Conservation (phyloP, 2,797 vertebrate species). For the Falco naumanni region DNA sequence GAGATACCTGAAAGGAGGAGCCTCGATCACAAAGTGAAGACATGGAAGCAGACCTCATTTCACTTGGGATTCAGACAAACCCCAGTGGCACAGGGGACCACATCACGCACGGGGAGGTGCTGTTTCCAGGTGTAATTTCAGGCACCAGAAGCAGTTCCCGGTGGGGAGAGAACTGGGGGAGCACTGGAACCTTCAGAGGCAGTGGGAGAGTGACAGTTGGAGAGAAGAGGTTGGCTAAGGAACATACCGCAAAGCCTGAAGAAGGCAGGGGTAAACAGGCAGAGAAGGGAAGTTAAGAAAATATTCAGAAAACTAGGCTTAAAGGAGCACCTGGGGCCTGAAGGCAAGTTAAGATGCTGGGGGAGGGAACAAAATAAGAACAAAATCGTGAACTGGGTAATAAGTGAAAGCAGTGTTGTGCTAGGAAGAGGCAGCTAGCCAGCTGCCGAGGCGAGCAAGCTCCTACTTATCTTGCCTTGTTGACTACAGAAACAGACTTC, state of each 20-base stretch:
- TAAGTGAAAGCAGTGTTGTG: constrained; percentile 7
- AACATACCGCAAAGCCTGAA: fast-evolving
- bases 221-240: background rate
- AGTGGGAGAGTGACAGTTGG: background rate
- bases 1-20: background rate
- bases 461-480: constrained; percentile 29
- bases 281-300: fast-evolving
- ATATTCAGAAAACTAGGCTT: background rate
- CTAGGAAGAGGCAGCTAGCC: constrained; percentile 12
- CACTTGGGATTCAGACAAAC: background rate
- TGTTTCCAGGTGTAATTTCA: background rate
- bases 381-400: background rate
- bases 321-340: background rate
- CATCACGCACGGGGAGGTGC: fast-evolving
- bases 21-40: background rate
- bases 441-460: constrained; percentile 11
- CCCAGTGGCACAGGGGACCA: background rate
- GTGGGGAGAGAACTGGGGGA: background rate
- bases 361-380: background rate
- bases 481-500: constrained; percentile 41
- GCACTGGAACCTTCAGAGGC: background rate
- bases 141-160: background rate
- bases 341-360: background rate
- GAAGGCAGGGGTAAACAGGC: background rate
- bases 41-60: fast-evolving